Conservation (phyloP, 2,797 vertebrate species). For the Crypturellus tataupa region DNA sequence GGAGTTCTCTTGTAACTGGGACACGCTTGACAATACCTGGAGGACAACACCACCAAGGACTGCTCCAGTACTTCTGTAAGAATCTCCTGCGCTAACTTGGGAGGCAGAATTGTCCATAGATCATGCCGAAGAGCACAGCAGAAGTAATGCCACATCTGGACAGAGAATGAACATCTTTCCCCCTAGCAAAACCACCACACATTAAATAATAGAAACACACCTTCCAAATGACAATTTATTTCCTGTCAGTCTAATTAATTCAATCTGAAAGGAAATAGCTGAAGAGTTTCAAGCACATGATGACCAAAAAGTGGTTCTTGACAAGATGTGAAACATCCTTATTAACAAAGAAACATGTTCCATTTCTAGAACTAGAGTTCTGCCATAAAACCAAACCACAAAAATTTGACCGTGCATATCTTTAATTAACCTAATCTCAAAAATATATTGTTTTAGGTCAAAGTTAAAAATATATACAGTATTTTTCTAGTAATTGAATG, state of each 20-base stretch:
- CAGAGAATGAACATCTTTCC: constrained; percentile 95
- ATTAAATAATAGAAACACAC: constrained; percentile 62
- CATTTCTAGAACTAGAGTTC: constrained; percentile 44
- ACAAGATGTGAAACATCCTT: constrained; percentile 79
- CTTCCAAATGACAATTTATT: constrained; percentile 65
- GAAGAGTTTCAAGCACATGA: constrained; percentile 61
- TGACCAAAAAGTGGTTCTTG: constrained; percentile 72
- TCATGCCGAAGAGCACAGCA: constrained; percentile 90
- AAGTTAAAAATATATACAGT: constrained; percentile 8
- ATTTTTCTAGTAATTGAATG: constrained; percentile 16
- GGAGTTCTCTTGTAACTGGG: constrained; percentile 91
- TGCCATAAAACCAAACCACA: constrained; percentile 42
- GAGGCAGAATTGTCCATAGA: constrained; percentile 89
- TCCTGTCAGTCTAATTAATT: constrained; percentile 79
- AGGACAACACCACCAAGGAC: constrained; percentile 87
- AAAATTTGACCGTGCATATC: constrained; percentile 19
- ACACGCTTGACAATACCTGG: constrained; percentile 88
- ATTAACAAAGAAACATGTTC: constrained; percentile 68
- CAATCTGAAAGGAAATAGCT: constrained; percentile 79
- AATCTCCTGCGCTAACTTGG: constrained; percentile 85
- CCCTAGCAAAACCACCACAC: constrained; percentile 86
- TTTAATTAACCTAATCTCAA: constrained; percentile 15
- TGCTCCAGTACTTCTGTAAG: constrained; percentile 89
- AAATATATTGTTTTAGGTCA: background rate
- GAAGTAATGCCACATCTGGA: constrained; percentile 99